Evolutionary conservation across 2,113 vertebrate genomes (phyloP).

Genomic region (Trogon melanurus): DNA sequence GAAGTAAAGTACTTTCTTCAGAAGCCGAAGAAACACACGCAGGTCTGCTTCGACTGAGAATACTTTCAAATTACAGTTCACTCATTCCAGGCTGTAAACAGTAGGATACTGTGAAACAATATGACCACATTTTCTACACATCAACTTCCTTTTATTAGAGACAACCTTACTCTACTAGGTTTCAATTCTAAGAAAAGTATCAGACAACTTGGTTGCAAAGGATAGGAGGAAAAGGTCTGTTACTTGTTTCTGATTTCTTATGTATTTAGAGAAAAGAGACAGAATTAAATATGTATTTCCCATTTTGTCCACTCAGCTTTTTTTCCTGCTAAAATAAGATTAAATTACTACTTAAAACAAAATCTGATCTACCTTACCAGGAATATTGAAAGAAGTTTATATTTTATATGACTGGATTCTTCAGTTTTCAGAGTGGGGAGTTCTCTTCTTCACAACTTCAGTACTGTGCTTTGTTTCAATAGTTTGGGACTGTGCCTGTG

Average conservation of each 20-base stretch:
- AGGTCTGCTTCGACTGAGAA: not conserved
- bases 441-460: not conserved
- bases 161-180: not conserved
- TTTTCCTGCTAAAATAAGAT: not conserved
- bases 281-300: not conserved
- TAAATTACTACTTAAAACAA: not conserved
- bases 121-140: not conserved
- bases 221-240: not conserved
- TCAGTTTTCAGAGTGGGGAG: not conserved
- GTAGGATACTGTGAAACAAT: not conserved
- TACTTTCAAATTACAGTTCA: not conserved
- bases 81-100: not conserved
- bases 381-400: not conserved
- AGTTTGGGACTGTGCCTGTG: not conserved
- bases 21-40: not conserved
- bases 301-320: not conserved
- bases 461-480: not conserved
- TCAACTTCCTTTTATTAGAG: not conserved
- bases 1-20: not conserved
- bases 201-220: not conserved
- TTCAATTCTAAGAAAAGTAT: not conserved
- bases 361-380: not conserved
- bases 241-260: not conserved
- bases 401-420: not conserved
- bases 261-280: not conserved